A percentile compares a stretch with the other conserved stretches of the same genome.
phyloP scores from a whole-genome alignment of 2,888 invertebrate genomes.

The Criorhina ranunculi region DNA sequence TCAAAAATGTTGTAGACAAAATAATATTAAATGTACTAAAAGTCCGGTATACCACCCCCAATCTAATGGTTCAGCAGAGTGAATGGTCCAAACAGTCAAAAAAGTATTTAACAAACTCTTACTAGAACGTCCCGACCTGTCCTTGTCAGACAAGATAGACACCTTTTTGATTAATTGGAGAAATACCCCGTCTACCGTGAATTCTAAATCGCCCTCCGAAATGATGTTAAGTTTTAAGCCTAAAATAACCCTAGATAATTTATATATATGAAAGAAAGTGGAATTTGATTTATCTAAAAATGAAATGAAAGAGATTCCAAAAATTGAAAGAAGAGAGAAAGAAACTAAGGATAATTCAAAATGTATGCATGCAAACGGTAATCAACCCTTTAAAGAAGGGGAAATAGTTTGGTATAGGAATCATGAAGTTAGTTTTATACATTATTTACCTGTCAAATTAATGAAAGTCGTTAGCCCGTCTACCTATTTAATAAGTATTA shows the following conservation, averaged over 20 bases:
- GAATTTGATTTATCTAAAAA: conserved; percentile 14
- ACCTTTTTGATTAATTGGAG: conserved; percentile 48
- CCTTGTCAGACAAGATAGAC: conserved; percentile 30
- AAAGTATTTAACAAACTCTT: conserved; percentile 34
- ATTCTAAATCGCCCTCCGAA: conserved; percentile 29
- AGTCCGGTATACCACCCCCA: no score
- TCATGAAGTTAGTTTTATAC: conserved; percentile 44
- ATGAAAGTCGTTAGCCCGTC: no score
- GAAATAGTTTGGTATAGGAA: conserved; percentile 42
- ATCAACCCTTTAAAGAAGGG: no score
- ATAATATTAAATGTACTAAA: conserved; percentile 9
- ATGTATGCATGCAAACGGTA: no score
- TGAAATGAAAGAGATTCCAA: background rate
- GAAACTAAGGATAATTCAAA: background rate
- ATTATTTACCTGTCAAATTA: conserved; percentile 22
- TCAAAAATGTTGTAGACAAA: background rate
- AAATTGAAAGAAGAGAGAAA: background rate
- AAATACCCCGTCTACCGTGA: conserved; percentile 24
- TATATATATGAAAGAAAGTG: conserved; percentile 8
- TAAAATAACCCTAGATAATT: conserved; percentile 9
- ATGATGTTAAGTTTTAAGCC: conserved; percentile 26
- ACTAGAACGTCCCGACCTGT: conserved; percentile 41
- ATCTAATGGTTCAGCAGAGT: conserved; percentile 78
- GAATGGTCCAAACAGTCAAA: no score
- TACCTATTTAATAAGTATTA: no score